Base-by-base conservation (phyloP, 2,113 vertebrate genomes). In the Oreamnos americanus region DNA sequence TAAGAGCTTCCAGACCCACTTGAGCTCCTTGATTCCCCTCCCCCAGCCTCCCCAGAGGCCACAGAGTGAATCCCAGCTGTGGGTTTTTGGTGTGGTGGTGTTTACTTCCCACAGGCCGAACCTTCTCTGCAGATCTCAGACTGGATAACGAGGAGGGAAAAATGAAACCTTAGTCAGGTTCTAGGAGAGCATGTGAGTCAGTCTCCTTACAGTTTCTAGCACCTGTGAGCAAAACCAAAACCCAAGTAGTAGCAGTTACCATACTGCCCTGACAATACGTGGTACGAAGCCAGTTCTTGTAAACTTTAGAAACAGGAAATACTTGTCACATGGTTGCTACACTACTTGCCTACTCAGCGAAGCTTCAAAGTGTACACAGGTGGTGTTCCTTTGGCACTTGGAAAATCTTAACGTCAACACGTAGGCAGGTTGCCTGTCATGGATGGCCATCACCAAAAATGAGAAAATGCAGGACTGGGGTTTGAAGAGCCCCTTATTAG, bases 221-320 rank as follows among this genome's bases (percentile, higher is more conserved):
- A 87, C 84, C 23, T 96, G 96, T 97, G 97, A 98, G 97, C 87
- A 96, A 98, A 96, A 97, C 81, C 96, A 97, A 98, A 98, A 98
- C 92, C 58, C 11, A 90, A 19, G 51, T 79, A 95, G 90, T 23
- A 71, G 82, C 87, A 90, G 47, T 97, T 92, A 94, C 97, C n/a
- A 58, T 86, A 83, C 97, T 78, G 7, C 28, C 11, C 81, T 36
- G 95, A 97, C 90, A 96, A 96, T 58, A 96, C 25, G 33, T 16
- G 16, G 21, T 49, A 82, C 45, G 19, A 39, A 96, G 84, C 45
- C 90, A 94, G 76, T 98, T 98, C 97, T 96, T 96, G 81, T 97
- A 96, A 98, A 90, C 53, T 43, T 97, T 60, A 98, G 96, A 97
- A 88, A 97, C 97, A 98, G 98, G 97, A 98, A 98, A 90, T 53